Base-by-base conservation (phyloP, 2,797 vertebrate species). In the Dicrostonyx torquatus region DNA sequence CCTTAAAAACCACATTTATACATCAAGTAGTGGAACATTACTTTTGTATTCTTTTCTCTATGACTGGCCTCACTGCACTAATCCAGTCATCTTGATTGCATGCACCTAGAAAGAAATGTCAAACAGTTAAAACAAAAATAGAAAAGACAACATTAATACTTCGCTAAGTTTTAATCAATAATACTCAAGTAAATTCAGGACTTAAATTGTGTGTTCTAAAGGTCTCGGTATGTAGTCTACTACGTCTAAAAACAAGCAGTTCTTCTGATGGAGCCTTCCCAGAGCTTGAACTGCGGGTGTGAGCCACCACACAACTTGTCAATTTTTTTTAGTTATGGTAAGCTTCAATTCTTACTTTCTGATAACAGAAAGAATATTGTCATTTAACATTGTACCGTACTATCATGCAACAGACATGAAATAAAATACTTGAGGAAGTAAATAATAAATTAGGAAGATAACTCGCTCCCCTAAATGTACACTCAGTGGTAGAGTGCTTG, bases 1-100 rank as follows among this genome's bases (percentile, higher is more conserved):
- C 20, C 31, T 76, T 85, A 83, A 91, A 76, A 95, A 43, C 3
- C 48, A 94, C 43, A 91, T 55, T 22, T 9, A 31, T 43, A 83
- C 1, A 45, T 26, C 77, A 77, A 45, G 58, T 31, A 92, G 45
- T 53, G 26, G 0, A 87, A 87, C 45, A 98, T 95, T 98, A 99
- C 99, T 99, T 99, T 97, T 99, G 99, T 99, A 99, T 99, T 97
- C 99, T 99, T 98, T 99, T 99, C 98, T 99, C 99, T 95, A 99
- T 99, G 87, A 99, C 99, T 1, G 99, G 99, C n/a, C 99, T 99
- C 77, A 99, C 99, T n/a, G 99, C 99, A 8, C 98, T 99, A 97
- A 99, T 99, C 99, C 99, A 99, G 91, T 99, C 99, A 90, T 99
- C 99, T 97, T 99, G 99, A 98, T 98, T 99, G 97, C 99, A 99